Base-by-base conservation (phyloP, 2,888 invertebrate genomes). In the Tillus elongatus region DNA sequence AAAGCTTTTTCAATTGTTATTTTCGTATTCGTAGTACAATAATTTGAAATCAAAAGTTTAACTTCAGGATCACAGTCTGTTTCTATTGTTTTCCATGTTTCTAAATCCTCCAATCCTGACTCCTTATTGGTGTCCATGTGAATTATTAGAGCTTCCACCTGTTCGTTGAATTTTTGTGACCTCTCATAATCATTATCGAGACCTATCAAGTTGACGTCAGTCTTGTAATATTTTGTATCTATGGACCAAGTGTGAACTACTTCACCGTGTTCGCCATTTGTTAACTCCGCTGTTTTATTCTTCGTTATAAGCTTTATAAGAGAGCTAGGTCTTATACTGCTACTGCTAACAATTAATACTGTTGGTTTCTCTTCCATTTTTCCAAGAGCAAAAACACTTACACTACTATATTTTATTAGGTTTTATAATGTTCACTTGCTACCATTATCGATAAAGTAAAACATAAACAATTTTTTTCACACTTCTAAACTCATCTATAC, bases 141-240 rank as follows among this genome's bases (percentile, higher is more conserved):
- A 31, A 81, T 60, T 42, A 82, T 66, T 30, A 81, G 53, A 12
- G 79, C 81, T 57, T 81, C 73, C 3, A 79, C 70, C 36, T 59
- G 57, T 28, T 67, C 57, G 8, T 67, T 62, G 48, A 72, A 63
- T 27, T 66, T 59, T 45, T 71, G 60, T 40, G 64, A 62, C 13
- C 72, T 64, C 35, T 69, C 58, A 15, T 66, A 67, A 42, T 71
- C 38, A 62, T 49, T 61, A 53, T 50, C 68, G 33, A 75, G 61
- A 1, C 71, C 63, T 50, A 75, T 73, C 12, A 83, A 51, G 44
- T 71, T 61, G 16, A 81, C 69, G 53, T 74, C 68, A 8, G 79
- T 73, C 30, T 72, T 71, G 53, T 83, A 84, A 63, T 84, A 84
- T 60, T 83, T 84, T 26, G 79, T 82, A 45, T 77, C 73, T 41